phyloP scores from a whole-genome alignment of 2,888 invertebrate species.

The Zygothrica quintamaculata region DNA sequence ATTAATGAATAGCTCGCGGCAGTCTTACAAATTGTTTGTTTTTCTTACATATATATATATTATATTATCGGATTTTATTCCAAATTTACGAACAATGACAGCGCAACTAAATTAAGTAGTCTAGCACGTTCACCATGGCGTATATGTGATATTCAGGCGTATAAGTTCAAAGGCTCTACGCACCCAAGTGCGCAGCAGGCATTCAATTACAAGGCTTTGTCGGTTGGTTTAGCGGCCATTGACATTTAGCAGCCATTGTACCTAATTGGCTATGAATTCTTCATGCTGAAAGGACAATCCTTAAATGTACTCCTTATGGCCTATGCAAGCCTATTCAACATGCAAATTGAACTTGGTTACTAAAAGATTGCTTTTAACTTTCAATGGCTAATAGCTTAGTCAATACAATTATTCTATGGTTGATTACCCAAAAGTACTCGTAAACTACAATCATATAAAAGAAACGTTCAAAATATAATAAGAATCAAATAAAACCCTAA shows the following conservation, averaged over 20 bases:
- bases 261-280: neutral
- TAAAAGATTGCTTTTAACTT: too few species aligned
- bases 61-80: neutral
- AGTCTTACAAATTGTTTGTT: conserved; percentile 31
- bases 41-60: neutral
- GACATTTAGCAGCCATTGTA: conserved; percentile 3
- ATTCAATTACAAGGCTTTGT: conserved; percentile 21
- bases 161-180: conserved; percentile 9
- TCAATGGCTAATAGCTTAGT: too few species aligned
- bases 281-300: neutral
- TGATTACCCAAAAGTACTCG: too few species aligned
- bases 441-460: too few species aligned
- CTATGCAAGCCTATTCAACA: too few species aligned
- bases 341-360: too few species aligned
- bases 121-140: conserved; percentile 38
- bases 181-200: conserved; percentile 1
- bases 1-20: conserved; percentile 65
- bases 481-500: too few species aligned
- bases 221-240: conserved; percentile 2
- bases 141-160: conserved; percentile 25
- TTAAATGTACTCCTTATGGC: neutral
- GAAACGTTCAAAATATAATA: too few species aligned
- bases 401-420: too few species aligned
- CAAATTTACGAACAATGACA: conserved; percentile 35
- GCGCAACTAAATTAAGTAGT: conserved; percentile 46